These are phyloP conservation scores for Pterophyllum scalare DNA, from an alignment of 2,113 vertebrate species.

Conservation along the genomic window DNA sequence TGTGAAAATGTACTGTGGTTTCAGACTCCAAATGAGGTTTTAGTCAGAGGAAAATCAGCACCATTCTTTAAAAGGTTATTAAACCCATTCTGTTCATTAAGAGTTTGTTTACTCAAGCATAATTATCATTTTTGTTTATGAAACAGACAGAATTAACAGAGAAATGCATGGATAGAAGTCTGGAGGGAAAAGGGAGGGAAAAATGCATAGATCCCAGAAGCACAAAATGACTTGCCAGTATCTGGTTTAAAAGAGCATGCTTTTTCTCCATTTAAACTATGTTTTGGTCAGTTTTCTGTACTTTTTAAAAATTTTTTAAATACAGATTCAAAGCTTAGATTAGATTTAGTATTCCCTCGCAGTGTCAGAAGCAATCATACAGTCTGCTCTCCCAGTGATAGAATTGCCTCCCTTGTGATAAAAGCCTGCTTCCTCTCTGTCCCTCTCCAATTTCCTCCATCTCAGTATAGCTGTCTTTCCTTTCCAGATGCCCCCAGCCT, in stretches of 20 bases:
- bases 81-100: not conserved
- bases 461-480: constrained; percentile 40
- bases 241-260: constrained; percentile 7
- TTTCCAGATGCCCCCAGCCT: not conserved
- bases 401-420: constrained; percentile 55
- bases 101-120: not conserved
- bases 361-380: constrained; percentile 69
- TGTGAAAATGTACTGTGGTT: too few relatives aligned
- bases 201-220: not conserved
- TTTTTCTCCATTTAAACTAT: constrained; percentile 6
- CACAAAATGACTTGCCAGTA: not conserved
- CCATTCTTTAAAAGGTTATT: not conserved
- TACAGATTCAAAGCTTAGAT: constrained; percentile 45
- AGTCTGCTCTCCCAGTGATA: constrained; percentile 42
- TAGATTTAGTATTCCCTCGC: constrained; percentile 51
- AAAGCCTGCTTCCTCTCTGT: constrained; percentile 45
- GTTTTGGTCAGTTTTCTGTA: constrained; percentile 16
- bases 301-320: constrained; percentile 4
- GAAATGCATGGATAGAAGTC: not conserved
- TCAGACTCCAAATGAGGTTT: not conserved
- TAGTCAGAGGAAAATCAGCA: not conserved
- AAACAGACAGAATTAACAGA: not conserved
- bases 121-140: not conserved
- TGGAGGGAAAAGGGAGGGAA: not conserved
- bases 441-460: constrained; percentile 57